Conservation (phyloP, 2,797 vertebrate species). For the Nyctalus aviator region DNA sequence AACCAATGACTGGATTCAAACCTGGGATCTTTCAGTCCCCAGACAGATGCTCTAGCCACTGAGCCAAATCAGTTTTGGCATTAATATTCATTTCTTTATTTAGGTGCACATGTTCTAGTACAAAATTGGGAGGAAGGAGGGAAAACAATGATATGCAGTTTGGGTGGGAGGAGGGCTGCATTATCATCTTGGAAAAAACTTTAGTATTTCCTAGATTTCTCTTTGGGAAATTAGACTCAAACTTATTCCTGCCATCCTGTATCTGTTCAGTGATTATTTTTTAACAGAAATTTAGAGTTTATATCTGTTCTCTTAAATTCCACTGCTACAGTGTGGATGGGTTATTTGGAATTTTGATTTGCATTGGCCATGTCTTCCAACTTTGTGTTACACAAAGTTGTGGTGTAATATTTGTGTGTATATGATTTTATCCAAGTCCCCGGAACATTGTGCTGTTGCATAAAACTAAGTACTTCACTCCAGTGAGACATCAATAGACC, state of each 20-base stretch:
- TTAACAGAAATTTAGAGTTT: conserved; percentile 19
- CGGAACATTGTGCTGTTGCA: neutral
- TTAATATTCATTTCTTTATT: neutral
- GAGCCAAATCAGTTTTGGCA: neutral
- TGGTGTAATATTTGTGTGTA: neutral
- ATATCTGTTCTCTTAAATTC: conserved; percentile 32
- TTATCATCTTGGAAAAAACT: neutral
- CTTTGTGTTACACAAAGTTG: neutral
- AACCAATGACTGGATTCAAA: too few species aligned
- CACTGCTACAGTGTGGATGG: neutral
- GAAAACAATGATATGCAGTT: accelerated
- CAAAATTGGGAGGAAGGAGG: neutral
- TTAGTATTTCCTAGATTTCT: conserved; percentile 4
- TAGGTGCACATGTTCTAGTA: neutral
- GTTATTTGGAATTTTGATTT: conserved; percentile 10
- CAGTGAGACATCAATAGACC: neutral
- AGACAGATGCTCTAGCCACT: too few species aligned
- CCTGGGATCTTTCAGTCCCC: too few species aligned
- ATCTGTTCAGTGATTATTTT: conserved; percentile 28
- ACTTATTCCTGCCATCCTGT: neutral
- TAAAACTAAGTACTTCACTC: neutral
- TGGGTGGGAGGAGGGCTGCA: neutral
- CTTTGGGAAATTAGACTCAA: conserved; percentile 4
- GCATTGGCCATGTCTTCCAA: neutral
- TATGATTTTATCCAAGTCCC: conserved; percentile 18